Evolutionary conservation across 2,113 vertebrate genomes (phyloP), one percentile per base, ranked within the genome.

Genomic region (Labeo catla): DNA sequence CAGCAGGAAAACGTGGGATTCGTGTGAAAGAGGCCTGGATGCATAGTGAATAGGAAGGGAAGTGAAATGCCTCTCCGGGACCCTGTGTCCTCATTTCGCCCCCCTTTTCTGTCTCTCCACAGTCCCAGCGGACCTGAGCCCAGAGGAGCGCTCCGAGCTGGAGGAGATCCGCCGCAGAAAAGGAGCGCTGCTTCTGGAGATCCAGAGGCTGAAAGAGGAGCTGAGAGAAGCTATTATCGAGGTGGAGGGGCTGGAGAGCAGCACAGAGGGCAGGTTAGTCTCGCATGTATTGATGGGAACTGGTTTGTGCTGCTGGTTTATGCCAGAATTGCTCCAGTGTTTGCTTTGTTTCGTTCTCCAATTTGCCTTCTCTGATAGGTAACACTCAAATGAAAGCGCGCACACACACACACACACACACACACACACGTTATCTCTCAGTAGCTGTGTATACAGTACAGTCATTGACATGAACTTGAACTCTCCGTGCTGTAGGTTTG

Each of bases 91-190:
- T 86, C 4, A 70, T 57, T 68, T 15, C 9, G 21, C 2, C 28
- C 52, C 6, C n/a, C n/a, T 34, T 28, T 49, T 43, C 8, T 83
- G 6, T 63, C 19, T 39, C 43, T 49, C 11, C 50, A 12, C 86
- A 97, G 97, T 97, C 84, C 96, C 97, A 84, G 96, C 96, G 86
- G 96, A 97, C 93, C 95, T 98, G 88, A 97, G 96, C 83, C 96
- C 96, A 6, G 96, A 98, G 93, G 96, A 97, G 93, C 95, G 96
- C 84, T 96, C 96, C 65, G 97, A 98, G 93, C 92, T 98, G 89
- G 97, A 98, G 92, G 96, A 97, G 93, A 98, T 98, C 89, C 95
- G 97, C 0, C 92, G 97, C 80, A 95, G 97, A 87, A 98, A 97
- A 89, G 95, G 97, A 76, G 94, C 96, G 86, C 93, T 97, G 89